Evolutionary conservation across 2,113 vertebrate genomes (phyloP).

Genomic region (Dendrocopos noguchii): DNA sequence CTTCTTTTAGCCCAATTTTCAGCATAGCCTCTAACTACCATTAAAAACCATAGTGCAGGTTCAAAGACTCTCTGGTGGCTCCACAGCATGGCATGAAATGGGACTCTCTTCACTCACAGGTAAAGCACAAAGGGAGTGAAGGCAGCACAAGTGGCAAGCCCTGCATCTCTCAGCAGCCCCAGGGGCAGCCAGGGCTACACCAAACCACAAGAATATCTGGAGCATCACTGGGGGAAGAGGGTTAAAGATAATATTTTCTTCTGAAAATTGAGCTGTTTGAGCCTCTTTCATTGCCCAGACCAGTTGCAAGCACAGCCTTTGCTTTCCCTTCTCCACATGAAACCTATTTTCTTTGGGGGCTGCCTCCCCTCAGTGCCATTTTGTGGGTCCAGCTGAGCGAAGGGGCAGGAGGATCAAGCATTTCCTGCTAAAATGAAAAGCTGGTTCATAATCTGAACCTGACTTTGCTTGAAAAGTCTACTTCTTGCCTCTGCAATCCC

Average conservation of each 20-base stretch:
- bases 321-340: neutral
- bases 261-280: neutral
- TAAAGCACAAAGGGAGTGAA: neutral
- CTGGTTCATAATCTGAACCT: constrained; percentile 1
- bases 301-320: neutral
- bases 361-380: neutral
- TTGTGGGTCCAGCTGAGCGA: neutral
- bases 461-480: neutral
- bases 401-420: constrained; percentile 30
- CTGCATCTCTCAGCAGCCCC: neutral
- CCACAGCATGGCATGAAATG: too few species aligned
- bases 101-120: neutral
- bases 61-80: neutral
- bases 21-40: neutral
- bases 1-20: neutral
- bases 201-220: neutral
- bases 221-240: neutral
- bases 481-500: neutral
- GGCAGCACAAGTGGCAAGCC: neutral
- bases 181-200: too few species aligned
- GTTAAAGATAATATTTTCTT: neutral
- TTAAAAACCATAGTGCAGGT: neutral
- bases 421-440: constrained; percentile 55
- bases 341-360: neutral
- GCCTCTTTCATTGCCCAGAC: neutral